phyloP scores from a whole-genome alignment of 2,113 vertebrate species.

The Dunckerocampus dactyliophorus region DNA sequence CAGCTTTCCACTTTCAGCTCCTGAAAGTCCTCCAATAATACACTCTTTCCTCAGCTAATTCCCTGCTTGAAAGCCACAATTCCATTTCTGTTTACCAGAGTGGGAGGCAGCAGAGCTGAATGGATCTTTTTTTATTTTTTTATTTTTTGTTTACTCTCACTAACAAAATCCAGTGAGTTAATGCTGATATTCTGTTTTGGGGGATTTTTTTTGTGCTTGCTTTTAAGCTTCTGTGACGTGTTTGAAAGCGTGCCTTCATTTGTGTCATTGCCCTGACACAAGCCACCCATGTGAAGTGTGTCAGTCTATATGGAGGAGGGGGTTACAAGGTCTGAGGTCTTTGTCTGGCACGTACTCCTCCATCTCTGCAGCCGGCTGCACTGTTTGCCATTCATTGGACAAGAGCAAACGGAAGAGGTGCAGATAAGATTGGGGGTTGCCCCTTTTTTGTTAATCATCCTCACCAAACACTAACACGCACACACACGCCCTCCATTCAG shows the following conservation, averaged over 20 bases:
- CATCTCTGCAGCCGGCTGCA: slow-evolving; percentile 16
- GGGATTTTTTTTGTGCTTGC: neutral
- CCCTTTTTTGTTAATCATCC: slow-evolving; percentile 26
- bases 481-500: slow-evolving; percentile 32
- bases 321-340: slow-evolving; percentile 32
- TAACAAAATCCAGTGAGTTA: slow-evolving; percentile 30
- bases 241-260: slow-evolving; percentile 5
- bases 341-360: slow-evolving; percentile 46
- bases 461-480: slow-evolving; percentile 9
- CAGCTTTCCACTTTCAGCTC: slow-evolving; percentile 13
- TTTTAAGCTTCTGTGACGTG: neutral
- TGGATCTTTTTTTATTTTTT: slow-evolving; percentile 20
- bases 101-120: slow-evolving; percentile 18
- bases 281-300: slow-evolving; percentile 37
- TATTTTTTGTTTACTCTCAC: slow-evolving; percentile 7
- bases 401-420: slow-evolving; percentile 25
- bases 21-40: slow-evolving; percentile 5
- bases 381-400: slow-evolving; percentile 56
- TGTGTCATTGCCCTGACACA: slow-evolving; percentile 15
- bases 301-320: slow-evolving; percentile 23
- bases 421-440: slow-evolving; percentile 28
- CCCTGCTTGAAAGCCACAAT: slow-evolving; percentile 15
- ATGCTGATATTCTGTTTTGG: neutral
- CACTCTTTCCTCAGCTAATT: slow-evolving; percentile 25
- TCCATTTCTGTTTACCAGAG: slow-evolving; percentile 30